Percentiles rank a stretch among this genome's conserved stretches.
Conservation (phyloP, 1,140 invertebrate genomes). For the Trichogramma pretiosum region DNA sequence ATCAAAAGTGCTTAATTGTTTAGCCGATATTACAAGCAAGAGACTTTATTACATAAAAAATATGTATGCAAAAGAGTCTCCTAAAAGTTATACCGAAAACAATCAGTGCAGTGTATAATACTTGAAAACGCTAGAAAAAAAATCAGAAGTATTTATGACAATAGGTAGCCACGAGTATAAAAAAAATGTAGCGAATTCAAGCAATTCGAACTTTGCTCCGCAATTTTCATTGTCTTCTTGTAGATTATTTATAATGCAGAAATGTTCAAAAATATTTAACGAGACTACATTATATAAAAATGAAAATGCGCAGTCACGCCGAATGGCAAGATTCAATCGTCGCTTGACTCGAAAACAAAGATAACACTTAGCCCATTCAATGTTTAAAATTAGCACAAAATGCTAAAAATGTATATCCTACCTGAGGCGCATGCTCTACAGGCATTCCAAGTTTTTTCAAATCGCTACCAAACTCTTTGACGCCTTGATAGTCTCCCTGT, state of each 20-base stretch:
- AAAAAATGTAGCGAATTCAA: slow-evolving; percentile 13
- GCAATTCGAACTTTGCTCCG: slow-evolving; percentile 1
- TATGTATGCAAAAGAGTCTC: slow-evolving; percentile 11
- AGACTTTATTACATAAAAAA: slow-evolving; percentile 12
- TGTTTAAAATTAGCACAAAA: too few relatives aligned
- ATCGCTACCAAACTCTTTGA: slow-evolving; percentile 87
- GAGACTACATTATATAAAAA: background rate
- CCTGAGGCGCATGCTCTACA: slow-evolving; percentile 92
- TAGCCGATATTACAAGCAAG: slow-evolving; percentile 5
- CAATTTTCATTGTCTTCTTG: slow-evolving; percentile 3
- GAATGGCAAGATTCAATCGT: slow-evolving; percentile 8
- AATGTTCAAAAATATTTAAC: background rate
- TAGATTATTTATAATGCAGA: too few relatives aligned
- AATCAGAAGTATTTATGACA: background rate
- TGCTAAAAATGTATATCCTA: slow-evolving; percentile 25
- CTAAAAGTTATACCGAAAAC: slow-evolving; percentile 9
- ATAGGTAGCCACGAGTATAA: too few relatives aligned
- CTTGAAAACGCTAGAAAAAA: slow-evolving; percentile 13
- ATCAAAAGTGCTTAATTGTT: background rate
- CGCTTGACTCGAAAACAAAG: slow-evolving; percentile 11
- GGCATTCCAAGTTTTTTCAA: slow-evolving; percentile 88
- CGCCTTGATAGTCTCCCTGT: slow-evolving; percentile 83
- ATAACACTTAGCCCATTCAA: background rate
- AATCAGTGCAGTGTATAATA: background rate
- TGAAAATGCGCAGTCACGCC: slow-evolving; percentile 4